Evolutionary conservation across 2,888 invertebrate genomes (phyloP).

Genomic region (Drosophila affinis): DNA sequence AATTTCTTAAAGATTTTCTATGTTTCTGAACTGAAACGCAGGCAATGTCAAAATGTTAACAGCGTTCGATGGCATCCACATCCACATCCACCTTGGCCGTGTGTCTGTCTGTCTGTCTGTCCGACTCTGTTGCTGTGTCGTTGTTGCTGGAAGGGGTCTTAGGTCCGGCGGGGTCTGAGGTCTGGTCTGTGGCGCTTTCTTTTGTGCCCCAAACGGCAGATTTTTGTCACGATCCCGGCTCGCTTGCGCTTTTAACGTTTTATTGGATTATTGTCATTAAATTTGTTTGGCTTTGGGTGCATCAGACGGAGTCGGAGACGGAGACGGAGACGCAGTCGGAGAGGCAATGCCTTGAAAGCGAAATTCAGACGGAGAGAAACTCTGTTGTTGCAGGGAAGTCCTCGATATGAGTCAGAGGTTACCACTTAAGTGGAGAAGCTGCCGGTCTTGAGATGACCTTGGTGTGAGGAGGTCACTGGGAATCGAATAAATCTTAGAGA

Average conservation of each 20-base stretch:
- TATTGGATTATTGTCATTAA: slow-evolving; percentile 81
- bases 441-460: slow-evolving; percentile 53
- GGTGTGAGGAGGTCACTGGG: neutral
- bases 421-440: slow-evolving; percentile 52
- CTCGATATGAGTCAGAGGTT: slow-evolving; percentile 64
- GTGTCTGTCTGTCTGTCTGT: slow-evolving; percentile 6
- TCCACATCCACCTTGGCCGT: neutral
- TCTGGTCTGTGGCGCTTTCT: slow-evolving; percentile 68
- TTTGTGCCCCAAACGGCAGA: slow-evolving; percentile 58
- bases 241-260: slow-evolving; percentile 66
- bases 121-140: neutral
- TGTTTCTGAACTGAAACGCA: slow-evolving; percentile 64
- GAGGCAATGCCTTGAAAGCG: slow-evolving; percentile 59
- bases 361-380: slow-evolving; percentile 61
- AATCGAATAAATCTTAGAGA: neutral
- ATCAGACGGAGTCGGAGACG: slow-evolving; percentile 29
- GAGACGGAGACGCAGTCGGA: neutral
- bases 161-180: slow-evolving; percentile 35
- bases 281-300: slow-evolving; percentile 36
- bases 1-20: slow-evolving; percentile 14
- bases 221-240: slow-evolving; percentile 75
- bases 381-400: slow-evolving; percentile 26
- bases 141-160: slow-evolving; percentile 39
- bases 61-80: slow-evolving; percentile 47
- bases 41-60: slow-evolving; percentile 76